Percentiles rank a stretch among this genome's conserved stretches.
These are phyloP conservation scores for Emydura subglobosa DNA, from an alignment of 2,113 vertebrate species.

Conservation along the genomic window DNA sequence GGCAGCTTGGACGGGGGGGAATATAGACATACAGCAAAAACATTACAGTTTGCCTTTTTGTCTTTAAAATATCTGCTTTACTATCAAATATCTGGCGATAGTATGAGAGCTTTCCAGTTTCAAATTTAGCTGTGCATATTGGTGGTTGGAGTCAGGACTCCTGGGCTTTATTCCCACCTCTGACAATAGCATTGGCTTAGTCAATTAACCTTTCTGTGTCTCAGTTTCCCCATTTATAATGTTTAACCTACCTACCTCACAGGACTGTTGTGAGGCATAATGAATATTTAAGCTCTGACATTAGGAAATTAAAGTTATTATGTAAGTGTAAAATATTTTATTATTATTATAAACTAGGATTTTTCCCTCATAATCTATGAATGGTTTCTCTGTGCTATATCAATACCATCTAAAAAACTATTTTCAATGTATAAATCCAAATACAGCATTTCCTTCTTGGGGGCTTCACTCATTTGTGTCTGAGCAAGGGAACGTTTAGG, in stretches of 20 bases:
- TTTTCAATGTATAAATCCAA: neutral
- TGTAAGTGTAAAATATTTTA: fast-evolving
- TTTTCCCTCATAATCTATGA: fast-evolving
- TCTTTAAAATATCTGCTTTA: neutral
- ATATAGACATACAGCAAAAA: neutral
- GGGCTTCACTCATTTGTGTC: neutral
- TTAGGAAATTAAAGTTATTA: neutral
- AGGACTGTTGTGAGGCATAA: neutral
- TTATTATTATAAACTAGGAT: neutral
- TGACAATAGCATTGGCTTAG: fast-evolving
- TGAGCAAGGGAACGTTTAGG: neutral
- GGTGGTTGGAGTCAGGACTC: neutral
- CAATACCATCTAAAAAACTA: neutral
- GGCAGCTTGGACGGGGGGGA: neutral
- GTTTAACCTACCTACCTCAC: neutral
- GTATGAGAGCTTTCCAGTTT: neutral
- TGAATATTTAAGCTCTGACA: neutral
- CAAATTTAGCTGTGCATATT: neutral
- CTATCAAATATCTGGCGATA: neutral
- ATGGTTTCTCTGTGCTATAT: fast-evolving
- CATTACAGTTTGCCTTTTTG: neutral
- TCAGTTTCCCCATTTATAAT: neutral
- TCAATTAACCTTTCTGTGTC: neutral
- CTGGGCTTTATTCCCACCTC: neutral
- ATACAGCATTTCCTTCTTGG: neutral